These are phyloP conservation scores for Heliopora coerulea DNA, from an alignment of 92 coral and sea anemone species.

Conservation along the genomic window DNA sequence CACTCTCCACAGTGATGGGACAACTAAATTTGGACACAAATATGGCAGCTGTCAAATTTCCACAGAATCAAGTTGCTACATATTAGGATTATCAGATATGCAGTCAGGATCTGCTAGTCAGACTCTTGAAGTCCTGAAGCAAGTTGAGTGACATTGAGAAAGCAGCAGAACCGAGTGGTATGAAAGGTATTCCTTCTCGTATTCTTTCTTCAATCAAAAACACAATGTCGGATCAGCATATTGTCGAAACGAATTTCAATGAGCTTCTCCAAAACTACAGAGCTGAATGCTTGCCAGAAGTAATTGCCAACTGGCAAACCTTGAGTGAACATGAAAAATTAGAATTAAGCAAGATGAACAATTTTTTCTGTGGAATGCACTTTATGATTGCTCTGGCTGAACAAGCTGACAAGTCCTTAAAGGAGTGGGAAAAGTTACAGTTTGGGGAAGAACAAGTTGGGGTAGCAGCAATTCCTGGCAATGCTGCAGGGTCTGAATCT, in stretches of 20 bases:
- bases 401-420: constrained; percentile 54
- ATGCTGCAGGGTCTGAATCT: constrained; percentile 48
- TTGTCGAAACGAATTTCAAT: constrained; percentile 37
- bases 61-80: constrained; percentile 39
- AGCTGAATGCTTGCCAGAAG: constrained; percentile 43
- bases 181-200: constrained; percentile 31
- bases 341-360: constrained; percentile 44
- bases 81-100: constrained; percentile 48
- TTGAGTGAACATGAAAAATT: constrained; percentile 34
- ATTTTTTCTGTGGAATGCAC: constrained; percentile 59
- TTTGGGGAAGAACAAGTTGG: constrained; percentile 55
- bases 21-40: constrained; percentile 50
- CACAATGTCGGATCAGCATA: constrained; percentile 41
- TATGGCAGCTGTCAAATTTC: constrained; percentile 51
- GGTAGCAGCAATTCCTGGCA: constrained; percentile 24
- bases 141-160: constrained; percentile 50
- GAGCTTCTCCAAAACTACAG: constrained; percentile 38
- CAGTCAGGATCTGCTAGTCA: constrained; percentile 41
- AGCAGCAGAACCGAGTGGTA: constrained; percentile 44
- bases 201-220: constrained; percentile 41
- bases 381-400: constrained; percentile 57
- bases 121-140: constrained; percentile 45
- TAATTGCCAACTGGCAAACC: constrained; percentile 16
- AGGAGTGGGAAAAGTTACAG: constrained; percentile 55
- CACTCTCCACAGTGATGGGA: constrained; percentile 54